phyloP scores from a whole-genome alignment of 2,888 invertebrate species.

The Pachliopta kotzebuea region DNA sequence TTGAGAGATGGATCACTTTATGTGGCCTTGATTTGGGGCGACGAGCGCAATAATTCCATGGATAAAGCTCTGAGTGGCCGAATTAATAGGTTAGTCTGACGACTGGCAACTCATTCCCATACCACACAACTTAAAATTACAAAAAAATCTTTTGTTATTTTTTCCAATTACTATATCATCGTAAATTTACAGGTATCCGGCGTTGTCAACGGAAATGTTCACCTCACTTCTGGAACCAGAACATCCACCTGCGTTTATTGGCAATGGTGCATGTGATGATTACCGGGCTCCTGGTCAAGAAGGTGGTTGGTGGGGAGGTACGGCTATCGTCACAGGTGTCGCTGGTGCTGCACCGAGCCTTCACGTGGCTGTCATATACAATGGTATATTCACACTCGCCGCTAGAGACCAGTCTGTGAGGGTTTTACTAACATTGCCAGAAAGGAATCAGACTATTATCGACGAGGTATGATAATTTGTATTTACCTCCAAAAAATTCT shows the following conservation, averaged over 20 bases:
- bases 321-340: constrained; percentile 91
- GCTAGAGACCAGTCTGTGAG: constrained; percentile 84
- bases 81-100: constrained; percentile 78
- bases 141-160: not conserved
- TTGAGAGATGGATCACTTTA: constrained; percentile 90
- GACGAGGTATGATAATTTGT: constrained; percentile 81
- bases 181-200: constrained; percentile 78
- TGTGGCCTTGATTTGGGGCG: constrained; percentile 89
- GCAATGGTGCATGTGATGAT: constrained; percentile 77
- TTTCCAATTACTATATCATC: not conserved
- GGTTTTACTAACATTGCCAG: constrained; percentile 85
- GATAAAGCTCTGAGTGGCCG: constrained; percentile 87
- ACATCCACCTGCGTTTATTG: constrained; percentile 84
- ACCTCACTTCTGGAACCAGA: constrained; percentile 86
- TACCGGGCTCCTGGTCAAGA: constrained; percentile 71
- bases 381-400: constrained; percentile 87
- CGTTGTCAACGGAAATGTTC: constrained; percentile 90
- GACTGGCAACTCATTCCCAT: not conserved
- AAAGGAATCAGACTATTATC: constrained; percentile 86
- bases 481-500: not conserved
- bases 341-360: constrained; percentile 90
- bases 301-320: constrained; percentile 91
- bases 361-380: constrained; percentile 89
- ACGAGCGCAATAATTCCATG: constrained; percentile 81
- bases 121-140: not conserved